A percentile compares a stretch with the other conserved stretches of the same genome.
phyloP scores from a whole-genome alignment of 2,797 vertebrate genomes.

The Chrysocyon brachyurus region DNA sequence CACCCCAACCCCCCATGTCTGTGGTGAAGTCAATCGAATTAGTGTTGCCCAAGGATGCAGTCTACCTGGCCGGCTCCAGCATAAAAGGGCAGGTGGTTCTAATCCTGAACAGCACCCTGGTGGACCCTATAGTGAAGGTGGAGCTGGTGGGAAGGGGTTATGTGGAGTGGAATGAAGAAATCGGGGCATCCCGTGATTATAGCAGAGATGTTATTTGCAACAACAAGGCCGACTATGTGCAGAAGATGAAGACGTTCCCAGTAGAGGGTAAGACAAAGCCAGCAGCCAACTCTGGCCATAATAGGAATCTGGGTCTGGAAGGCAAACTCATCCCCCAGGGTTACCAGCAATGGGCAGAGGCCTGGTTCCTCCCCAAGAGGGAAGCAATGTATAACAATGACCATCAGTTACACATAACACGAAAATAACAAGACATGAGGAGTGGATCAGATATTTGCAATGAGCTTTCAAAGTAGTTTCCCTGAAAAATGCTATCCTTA shows the following conservation, averaged over 20 bases:
- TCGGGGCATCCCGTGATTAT: slow-evolving; percentile 61
- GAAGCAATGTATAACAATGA: neutral
- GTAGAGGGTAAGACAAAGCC: slow-evolving; percentile 69
- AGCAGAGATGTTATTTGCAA: slow-evolving; percentile 80
- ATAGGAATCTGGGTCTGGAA: neutral
- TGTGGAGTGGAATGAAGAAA: slow-evolving; percentile 85
- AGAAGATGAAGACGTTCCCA: slow-evolving; percentile 80
- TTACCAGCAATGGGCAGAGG: neutral
- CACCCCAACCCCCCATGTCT: slow-evolving; percentile 73
- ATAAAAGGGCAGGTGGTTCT: slow-evolving; percentile 79
- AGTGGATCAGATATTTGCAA: neutral
- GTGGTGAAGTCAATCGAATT: slow-evolving; percentile 83
- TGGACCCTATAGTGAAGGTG: slow-evolving; percentile 80
- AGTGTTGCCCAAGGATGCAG: slow-evolving; percentile 76
- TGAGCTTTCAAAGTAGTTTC: neutral
- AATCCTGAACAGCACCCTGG: slow-evolving; percentile 78
- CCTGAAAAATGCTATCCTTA: neutral
- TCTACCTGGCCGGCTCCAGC: slow-evolving; percentile 81
- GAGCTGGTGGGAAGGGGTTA: slow-evolving; percentile 84
- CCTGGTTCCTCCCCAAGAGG: neutral
- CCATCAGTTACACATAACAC: neutral
- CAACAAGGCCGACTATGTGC: slow-evolving; percentile 84
- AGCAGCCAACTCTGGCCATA: neutral
- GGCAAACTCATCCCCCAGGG: neutral
- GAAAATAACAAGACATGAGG: neutral